A percentile compares a stretch with the other conserved stretches of the same genome.
phyloP scores from a whole-genome alignment of 2,888 invertebrate species.

The Heliconius ismenius region DNA sequence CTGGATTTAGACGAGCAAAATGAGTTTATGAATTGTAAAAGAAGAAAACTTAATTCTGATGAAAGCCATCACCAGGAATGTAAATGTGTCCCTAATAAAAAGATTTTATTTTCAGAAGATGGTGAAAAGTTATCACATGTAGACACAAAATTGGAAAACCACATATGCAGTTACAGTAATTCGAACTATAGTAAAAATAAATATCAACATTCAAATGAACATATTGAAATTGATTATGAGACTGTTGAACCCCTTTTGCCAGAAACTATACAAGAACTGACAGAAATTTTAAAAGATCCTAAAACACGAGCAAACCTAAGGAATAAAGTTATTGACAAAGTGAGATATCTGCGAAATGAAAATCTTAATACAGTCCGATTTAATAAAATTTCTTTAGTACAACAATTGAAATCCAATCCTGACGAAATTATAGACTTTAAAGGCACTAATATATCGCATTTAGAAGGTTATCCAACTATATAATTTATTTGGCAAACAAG shows the following conservation, averaged over 20 bases:
- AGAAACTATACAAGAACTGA: constrained; percentile 56
- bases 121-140: constrained; percentile 55
- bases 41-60: constrained; percentile 32
- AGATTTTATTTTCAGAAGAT: constrained; percentile 70
- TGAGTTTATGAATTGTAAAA: constrained; percentile 36
- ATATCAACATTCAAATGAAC: constrained; percentile 39
- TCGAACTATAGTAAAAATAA: constrained; percentile 48
- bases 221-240: constrained; percentile 59
- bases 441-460: constrained; percentile 63
- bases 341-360: constrained; percentile 57
- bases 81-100: constrained; percentile 60
- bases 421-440: constrained; percentile 64
- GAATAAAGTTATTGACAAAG: constrained; percentile 62
- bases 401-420: constrained; percentile 60
- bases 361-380: constrained; percentile 59
- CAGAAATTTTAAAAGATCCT: constrained; percentile 55
- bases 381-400: constrained; percentile 58
- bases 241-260: constrained; percentile 50
- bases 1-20: constrained; percentile 51
- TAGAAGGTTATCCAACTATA: constrained; percentile 60
- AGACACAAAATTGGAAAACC: constrained; percentile 50
- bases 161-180: constrained; percentile 54
- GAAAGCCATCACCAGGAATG: constrained; percentile 51
- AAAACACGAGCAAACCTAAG: constrained; percentile 52
- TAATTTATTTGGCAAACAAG: constrained; percentile 11